Base-by-base conservation (phyloP, 2,888 invertebrate species). In the Eucera pruinosa region DNA sequence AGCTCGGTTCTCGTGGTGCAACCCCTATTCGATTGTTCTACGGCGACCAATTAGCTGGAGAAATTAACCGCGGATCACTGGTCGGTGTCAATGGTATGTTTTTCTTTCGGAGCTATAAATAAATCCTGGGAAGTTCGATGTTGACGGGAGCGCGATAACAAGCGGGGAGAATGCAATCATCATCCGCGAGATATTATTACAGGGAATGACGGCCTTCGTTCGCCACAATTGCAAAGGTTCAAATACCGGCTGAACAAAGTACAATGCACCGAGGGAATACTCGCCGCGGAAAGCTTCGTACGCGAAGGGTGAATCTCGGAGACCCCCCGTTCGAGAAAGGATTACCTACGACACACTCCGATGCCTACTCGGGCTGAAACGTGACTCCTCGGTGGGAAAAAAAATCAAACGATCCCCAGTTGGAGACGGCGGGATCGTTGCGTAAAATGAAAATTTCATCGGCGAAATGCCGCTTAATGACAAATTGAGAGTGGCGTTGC, bases 161-260 rank as follows among this genome's bases (percentile, higher is more conserved):
- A 15, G 39, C 11, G 18, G 23, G 39, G 72, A 57, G 25, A 68
- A 57, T n/a, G 54, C 48, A 58, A 77, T 78, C 61, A 60, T 68
- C 71, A 33, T 71, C 60, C 45, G 50, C 6, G 33, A 64, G 71
- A 77, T 71, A 55, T 64, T 76, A 60, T 71, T 64, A 60, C 75
- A 23, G 47, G 54, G 33, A 33, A 66, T 5, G 23, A 5, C n/a
- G 52, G 69, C 50, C 69, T 66, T 55, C 64, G 62, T 58, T 54
- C 27, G 20, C 58, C 57, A 23, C 70, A 45, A 67, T 54, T 47
- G 67, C 77, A 71, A 61, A 61, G 65, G 45, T 25, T 41, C 48
- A 69, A 69, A 78, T 52, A 58, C 65, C 50, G 33, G 15, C 5
- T 1, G 61, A 47, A 67, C 70, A 67, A 76, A 66, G 66, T 78